A percentile compares a stretch with the other conserved stretches of the same genome.
Conservation (phyloP, 2,888 invertebrate species). For the Lycocerus yunnanus region DNA sequence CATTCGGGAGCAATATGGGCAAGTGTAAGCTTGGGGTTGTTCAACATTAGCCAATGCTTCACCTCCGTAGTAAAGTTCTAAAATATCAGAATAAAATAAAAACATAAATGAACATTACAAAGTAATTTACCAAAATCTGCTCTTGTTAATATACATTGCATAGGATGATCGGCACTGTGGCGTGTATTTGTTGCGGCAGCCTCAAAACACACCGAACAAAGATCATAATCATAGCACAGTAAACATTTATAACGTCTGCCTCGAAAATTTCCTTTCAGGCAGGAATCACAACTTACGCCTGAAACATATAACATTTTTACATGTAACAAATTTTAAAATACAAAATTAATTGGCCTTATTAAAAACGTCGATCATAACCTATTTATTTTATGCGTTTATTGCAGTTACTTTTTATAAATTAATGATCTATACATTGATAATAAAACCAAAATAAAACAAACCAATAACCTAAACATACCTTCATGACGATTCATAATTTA, state of each 20-base stretch:
- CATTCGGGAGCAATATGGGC: slow-evolving; percentile 96
- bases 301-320: too few relatives aligned
- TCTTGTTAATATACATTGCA: slow-evolving; percentile 98
- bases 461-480: neutral
- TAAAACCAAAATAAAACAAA: neutral
- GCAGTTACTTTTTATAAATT: neutral
- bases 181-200: slow-evolving; percentile 88
- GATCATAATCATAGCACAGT: slow-evolving; percentile 98
- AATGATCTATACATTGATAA: too few relatives aligned
- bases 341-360: neutral
- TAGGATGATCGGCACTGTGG: slow-evolving; percentile 95
- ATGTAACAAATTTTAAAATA: too few relatives aligned
- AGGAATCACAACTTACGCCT: slow-evolving; percentile 99
- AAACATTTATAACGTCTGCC: slow-evolving; percentile 98
- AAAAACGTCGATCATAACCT: neutral
- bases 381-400: neutral
- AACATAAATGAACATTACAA: neutral
- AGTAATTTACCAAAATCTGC: slow-evolving; percentile 84
- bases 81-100: neutral
- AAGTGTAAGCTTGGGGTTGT: slow-evolving; percentile 95
- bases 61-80: slow-evolving; percentile 94
- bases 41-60: slow-evolving; percentile 88
- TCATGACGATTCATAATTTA: neutral
- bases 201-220: slow-evolving; percentile 96
- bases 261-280: slow-evolving; percentile 96